phyloP scores from a whole-genome alignment of 2,888 invertebrate species.

The Periphyllus acericola region DNA sequence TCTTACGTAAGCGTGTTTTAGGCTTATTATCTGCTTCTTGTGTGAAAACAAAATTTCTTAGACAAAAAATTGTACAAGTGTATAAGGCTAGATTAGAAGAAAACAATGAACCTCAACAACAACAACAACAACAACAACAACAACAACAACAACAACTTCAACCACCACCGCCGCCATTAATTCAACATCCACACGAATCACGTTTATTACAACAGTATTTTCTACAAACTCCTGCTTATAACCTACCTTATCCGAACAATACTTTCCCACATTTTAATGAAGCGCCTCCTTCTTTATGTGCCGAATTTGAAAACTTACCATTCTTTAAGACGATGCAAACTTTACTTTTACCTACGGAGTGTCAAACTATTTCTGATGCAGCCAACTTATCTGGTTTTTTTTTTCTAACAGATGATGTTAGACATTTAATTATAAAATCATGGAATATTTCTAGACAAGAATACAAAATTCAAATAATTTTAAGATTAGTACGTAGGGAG shows the following conservation, averaged over 20 bases:
- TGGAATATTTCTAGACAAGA: slow-evolving; percentile 48
- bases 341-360: slow-evolving; percentile 42
- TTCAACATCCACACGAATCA: too few relatives aligned
- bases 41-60: slow-evolving; percentile 24
- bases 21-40: background rate
- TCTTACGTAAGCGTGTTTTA: slow-evolving; percentile 52
- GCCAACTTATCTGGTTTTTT: slow-evolving; percentile 41
- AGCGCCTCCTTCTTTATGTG: background rate
- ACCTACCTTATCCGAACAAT: background rate
- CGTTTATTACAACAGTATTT: too few relatives aligned
- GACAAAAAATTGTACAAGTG: slow-evolving; percentile 43
- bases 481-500: slow-evolving; percentile 41
- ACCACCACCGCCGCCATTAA: background rate
- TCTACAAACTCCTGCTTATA: too few relatives aligned
- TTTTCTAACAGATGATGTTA: slow-evolving; percentile 36
- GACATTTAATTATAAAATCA: slow-evolving; percentile 47
- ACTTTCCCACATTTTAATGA: background rate
- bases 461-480: slow-evolving; percentile 55
- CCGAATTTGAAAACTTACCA: slow-evolving; percentile 37
- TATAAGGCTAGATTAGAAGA: slow-evolving; percentile 36
- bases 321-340: slow-evolving; percentile 34
- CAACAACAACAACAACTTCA: background rate
- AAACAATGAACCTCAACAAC: too few relatives aligned
- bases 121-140: too few relatives aligned
- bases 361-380: background rate